Base-by-base conservation (phyloP, 2,113 vertebrate genomes). In the Sebastes fasciatus region DNA sequence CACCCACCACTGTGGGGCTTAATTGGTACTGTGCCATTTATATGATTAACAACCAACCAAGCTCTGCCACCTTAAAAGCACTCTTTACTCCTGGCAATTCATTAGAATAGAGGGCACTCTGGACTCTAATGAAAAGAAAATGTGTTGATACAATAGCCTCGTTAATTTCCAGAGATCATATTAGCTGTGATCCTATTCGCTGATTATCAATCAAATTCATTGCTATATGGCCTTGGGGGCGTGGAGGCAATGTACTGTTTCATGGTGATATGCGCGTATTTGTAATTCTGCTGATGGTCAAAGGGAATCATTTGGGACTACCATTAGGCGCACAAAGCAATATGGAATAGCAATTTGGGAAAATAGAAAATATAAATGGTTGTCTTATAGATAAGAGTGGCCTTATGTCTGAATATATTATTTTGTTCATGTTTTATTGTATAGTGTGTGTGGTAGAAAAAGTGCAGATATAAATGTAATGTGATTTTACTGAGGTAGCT, bases 51-150 rank as follows among this genome's bases (percentile, higher is more conserved):
- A 88, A 72, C 85, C 83, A 62, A 78, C 82, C 84, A 58, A 80
- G 83, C 81, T 82, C 89, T 80, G 82, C 82, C 87, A 89, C 84
- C 89, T 92, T 82, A 91, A 86, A 91, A 86, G 79, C 74, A 89
- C 86, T 90, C 84, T 73, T 85, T 80, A 89, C 82, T 88, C 83
- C 64, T 84, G 74, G 85, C 88, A 79, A 88, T 93, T 93, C 85
- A 93, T 94, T 92, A 89, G 78, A 87, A 91, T 19, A 64, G 58
- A 89, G 78, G 66, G 77, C 70, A 79, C 85, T 83, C 72, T 85
- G 63, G 77, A 89, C 77, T 91, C 80, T 84, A 91, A 94, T 92
- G 86, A 94, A 92, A 94, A 91, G 89, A 91, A 91, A 94, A 94
- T 90, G 88, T 93, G 89, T 92, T 92, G 88, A 86, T 87, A 92